A percentile compares a stretch with the other conserved stretches of the same genome.
phyloP scores from a whole-genome alignment of 2,113 vertebrate species.

The Sebastes fasciatus region DNA sequence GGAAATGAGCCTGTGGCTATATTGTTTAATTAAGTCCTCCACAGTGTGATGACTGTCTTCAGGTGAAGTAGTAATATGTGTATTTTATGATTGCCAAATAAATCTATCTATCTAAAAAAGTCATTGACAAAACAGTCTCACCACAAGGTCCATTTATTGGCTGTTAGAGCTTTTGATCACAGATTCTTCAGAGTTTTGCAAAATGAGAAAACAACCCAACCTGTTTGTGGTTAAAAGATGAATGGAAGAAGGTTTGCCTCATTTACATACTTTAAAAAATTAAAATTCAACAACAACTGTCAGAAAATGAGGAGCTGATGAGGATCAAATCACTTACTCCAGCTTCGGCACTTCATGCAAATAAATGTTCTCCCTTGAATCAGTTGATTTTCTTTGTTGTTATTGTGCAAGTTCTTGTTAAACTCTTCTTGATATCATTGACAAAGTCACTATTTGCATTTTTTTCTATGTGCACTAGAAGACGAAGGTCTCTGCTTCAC shows the following conservation, averaged over 20 bases:
- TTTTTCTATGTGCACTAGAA: background rate
- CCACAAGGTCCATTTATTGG: background rate
- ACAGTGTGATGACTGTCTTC: too few species aligned
- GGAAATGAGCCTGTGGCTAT: too few species aligned
- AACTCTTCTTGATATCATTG: background rate
- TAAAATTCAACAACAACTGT: background rate
- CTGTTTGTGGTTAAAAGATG: background rate
- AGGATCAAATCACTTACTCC: background rate
- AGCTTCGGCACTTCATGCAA: background rate
- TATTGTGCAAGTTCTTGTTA: background rate
- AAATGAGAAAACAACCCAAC: background rate
- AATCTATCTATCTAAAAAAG: too few species aligned
- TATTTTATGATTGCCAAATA: too few species aligned
- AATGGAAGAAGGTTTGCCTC: background rate
- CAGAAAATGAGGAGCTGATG: background rate
- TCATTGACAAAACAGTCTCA: background rate
- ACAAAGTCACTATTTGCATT: background rate
- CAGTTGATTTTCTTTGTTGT: background rate
- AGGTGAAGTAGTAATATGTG: too few species aligned
- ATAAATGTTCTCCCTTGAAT: background rate
- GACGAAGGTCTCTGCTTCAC: background rate
- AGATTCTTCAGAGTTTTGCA: slow-evolving; percentile 15
- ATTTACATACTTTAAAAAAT: background rate
- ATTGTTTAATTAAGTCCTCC: too few species aligned
- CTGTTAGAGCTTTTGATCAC: background rate